Conservation (phyloP, 2,888 invertebrate species). For the Rhodophaea formosa region DNA sequence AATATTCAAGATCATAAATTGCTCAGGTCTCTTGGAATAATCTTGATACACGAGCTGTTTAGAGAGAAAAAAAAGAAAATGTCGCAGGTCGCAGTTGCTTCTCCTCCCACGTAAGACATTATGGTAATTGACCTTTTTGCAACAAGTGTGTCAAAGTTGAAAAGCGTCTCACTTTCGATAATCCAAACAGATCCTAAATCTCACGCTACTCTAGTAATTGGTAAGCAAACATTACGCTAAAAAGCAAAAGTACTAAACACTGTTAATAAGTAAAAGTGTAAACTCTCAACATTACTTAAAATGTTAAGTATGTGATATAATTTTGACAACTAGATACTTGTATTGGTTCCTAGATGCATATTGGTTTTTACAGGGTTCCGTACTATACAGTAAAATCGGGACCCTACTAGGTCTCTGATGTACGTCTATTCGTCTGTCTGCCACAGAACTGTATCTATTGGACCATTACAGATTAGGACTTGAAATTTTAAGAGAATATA, state of each 20-base stretch:
- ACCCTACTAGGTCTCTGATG: too few species aligned
- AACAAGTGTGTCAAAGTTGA: conserved; percentile 3
- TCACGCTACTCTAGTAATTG: conserved; percentile 19
- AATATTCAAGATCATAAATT: too few species aligned
- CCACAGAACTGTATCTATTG: too few species aligned
- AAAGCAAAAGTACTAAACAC: conserved; percentile 3
- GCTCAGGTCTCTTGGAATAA: too few species aligned
- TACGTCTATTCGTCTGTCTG: too few species aligned
- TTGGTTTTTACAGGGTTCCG: too few species aligned
- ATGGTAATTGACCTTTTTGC: conserved; percentile 2
- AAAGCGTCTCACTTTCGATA: conserved; percentile 1
- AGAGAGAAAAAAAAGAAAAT: background rate
- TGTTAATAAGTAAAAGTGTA: conserved; percentile 6
- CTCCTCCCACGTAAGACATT: background rate
- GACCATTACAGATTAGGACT: too few species aligned
- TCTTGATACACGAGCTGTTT: background rate
- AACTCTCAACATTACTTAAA: background rate
- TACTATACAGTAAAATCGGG: too few species aligned
- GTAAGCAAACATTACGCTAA: conserved; percentile 15
- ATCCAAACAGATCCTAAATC: conserved; percentile 11
- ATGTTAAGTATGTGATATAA: background rate
- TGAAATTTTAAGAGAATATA: too few species aligned
- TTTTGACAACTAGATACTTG: background rate
- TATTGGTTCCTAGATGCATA: too few species aligned
- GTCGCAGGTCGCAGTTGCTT: background rate